Evolutionary conservation across 2,113 vertebrate genomes (phyloP).

Genomic region (Hirundichthys speculiger): DNA sequence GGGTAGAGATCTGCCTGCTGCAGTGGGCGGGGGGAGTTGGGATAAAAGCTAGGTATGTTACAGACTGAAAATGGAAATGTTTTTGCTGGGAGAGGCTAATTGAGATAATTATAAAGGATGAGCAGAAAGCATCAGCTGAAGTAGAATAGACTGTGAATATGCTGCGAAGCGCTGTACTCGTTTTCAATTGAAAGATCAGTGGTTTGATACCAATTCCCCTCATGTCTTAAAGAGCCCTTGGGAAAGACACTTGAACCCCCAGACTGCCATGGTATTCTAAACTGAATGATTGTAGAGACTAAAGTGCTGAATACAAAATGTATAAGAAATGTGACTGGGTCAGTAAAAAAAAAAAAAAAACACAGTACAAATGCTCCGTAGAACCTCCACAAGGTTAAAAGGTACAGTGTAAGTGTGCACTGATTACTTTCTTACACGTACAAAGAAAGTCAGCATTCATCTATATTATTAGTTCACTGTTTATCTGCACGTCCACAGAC

Average conservation of each 20-base stretch:
- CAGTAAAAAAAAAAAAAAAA: neutral
- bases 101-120: neutral
- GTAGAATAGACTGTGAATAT: no score
- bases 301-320: neutral
- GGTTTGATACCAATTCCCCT: no score
- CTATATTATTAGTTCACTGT: constrained; percentile 3
- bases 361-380: neutral
- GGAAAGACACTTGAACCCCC: neutral
- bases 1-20: constrained; percentile 52
- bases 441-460: neutral
- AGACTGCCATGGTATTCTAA: neutral
- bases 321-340: no score
- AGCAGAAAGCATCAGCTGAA: no score
- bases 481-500: constrained; percentile 1
- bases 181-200: no score
- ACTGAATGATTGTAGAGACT: neutral
- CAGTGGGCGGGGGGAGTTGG: constrained; percentile 7
- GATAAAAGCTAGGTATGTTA: constrained; percentile 11
- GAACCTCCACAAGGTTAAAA: neutral
- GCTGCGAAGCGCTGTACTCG: no score
- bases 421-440: neutral
- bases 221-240: no score
- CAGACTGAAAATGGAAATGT: constrained; percentile 27
- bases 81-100: constrained; percentile 18
- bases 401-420: no score